Base-by-base conservation (phyloP, 2,888 invertebrate species). In the Phasia obesa region DNA sequence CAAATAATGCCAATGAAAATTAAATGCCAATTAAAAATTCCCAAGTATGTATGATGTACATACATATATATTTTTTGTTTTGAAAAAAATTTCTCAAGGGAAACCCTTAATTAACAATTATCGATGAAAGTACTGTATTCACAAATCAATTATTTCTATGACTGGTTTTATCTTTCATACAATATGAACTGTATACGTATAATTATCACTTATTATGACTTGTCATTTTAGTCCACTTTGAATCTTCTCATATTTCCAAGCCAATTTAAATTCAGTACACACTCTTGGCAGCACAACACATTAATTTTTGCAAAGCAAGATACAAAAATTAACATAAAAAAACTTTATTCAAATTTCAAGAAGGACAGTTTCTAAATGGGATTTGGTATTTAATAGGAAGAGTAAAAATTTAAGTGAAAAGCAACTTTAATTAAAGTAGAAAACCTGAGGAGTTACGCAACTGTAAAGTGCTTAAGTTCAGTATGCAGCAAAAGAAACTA, bases 111-210 rank as follows among this genome's bases (percentile, higher is more conserved):
- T 15, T 19, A 25, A 19, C 23, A 23, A 11, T 38, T 23, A 38
- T 49, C 17, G 4, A 35, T 59, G 21, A 13, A 55, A 64, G n/a
- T n/a, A n/a, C n/a, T 21, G 19, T 13, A 51, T 49, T 35, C 51
- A 65, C 81, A 81, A 75, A 81, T 76, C 75, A 81, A 81, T 81
- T 81, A 81, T 60, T 81, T 70, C 17, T 64, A 57, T 53, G 53
- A 53, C 51, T 53, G 64, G 51, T 59, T 70, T 51, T 64, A 38
- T 35, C 47, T 35, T 49, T 60, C 17, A 27, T 55, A 60, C 38
- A 15, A 51, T 60, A 47, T 31, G 17, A 38, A 60, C 42, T 49
- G 55, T 38, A 15, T 53, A 35, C 31, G n/a, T n/a, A n/a, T n/a
- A n/a, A 2, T 67, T 31, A 53, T 69, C 53, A 51, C 27, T 4